A percentile compares a stretch with the other conserved stretches of the same genome.
Evolutionary conservation across 2,113 vertebrate species (phyloP).

Genomic region (Taxidea taxus): DNA sequence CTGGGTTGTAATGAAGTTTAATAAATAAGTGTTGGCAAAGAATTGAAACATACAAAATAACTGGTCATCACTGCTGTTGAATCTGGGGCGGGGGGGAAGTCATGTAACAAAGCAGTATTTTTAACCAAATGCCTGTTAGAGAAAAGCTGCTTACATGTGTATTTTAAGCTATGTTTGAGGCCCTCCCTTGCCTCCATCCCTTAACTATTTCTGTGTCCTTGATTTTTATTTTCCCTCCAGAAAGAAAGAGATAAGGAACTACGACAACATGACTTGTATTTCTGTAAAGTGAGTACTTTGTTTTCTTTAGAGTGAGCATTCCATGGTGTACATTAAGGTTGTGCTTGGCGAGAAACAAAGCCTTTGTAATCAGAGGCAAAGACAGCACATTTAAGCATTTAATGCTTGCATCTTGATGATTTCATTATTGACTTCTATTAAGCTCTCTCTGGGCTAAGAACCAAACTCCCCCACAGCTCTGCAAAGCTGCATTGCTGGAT

Average conservation of each 20-base stretch:
- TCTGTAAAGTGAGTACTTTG: not conserved
- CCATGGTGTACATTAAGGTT: not conserved
- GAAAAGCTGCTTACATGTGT: not conserved
- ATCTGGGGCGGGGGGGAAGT: not conserved
- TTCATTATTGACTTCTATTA: constrained; percentile 75
- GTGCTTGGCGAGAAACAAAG: constrained; percentile 33
- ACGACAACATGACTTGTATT: not conserved
- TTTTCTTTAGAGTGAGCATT: constrained; percentile 1
- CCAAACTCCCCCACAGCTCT: constrained; percentile 72
- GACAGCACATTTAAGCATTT: constrained; percentile 45
- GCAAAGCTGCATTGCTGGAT: constrained; percentile 57
- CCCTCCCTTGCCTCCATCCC: not conserved
- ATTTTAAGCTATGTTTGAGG: not conserved
- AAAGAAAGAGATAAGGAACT: constrained; percentile 17
- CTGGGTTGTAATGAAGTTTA: not conserved
- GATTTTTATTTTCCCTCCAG: not conserved
- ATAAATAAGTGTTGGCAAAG: not conserved
- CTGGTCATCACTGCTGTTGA: not conserved
- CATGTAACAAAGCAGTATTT: not conserved
- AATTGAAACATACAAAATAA: not conserved
- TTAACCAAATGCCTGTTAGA: not conserved
- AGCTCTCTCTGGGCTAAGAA: constrained; percentile 72
- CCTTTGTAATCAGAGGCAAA: constrained; percentile 46
- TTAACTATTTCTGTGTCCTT: not conserved
- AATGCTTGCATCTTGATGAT: constrained; percentile 64